These are phyloP conservation scores for Ligdia adustata DNA, from an alignment of 2,888 invertebrate genomes.

Conservation along the genomic window DNA sequence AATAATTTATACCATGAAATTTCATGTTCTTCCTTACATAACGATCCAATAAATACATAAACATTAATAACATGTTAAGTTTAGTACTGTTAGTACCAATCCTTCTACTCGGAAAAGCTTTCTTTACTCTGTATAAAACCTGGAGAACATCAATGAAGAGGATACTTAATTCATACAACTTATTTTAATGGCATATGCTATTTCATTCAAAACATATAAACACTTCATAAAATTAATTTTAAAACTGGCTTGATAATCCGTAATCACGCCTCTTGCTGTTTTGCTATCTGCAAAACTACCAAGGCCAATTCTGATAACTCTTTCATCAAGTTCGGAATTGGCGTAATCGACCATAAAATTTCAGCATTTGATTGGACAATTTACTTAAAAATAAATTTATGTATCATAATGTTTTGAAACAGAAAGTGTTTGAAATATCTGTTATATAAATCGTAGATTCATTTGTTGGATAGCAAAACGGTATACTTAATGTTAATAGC, in stretches of 20 bases:
- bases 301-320: slow-evolving; percentile 42
- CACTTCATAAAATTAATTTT: slow-evolving; percentile 9
- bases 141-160: not conserved
- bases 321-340: slow-evolving; percentile 25
- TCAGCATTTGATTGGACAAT: slow-evolving; percentile 19
- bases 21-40: not conserved
- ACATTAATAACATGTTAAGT: too few species aligned
- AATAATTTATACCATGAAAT: slow-evolving; percentile 17
- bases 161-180: not conserved
- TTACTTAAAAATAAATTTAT: slow-evolving; percentile 3
- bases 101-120: too few species aligned
- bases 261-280: slow-evolving; percentile 33
- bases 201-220: slow-evolving; percentile 9
- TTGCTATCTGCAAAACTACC: slow-evolving; percentile 37
- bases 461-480: slow-evolving; percentile 7
- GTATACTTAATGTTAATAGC: slow-evolving; percentile 32
- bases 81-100: too few species aligned
- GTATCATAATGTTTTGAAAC: not conserved
- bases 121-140: not conserved
- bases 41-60: too few species aligned
- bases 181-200: not conserved
- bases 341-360: slow-evolving; percentile 25
- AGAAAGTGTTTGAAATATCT: not conserved
- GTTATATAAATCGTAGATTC: slow-evolving; percentile 3
- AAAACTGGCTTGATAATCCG: slow-evolving; percentile 25